These are phyloP conservation scores for Molorchus minor DNA, from an alignment of 2,888 invertebrate genomes.

Conservation along the genomic window DNA sequence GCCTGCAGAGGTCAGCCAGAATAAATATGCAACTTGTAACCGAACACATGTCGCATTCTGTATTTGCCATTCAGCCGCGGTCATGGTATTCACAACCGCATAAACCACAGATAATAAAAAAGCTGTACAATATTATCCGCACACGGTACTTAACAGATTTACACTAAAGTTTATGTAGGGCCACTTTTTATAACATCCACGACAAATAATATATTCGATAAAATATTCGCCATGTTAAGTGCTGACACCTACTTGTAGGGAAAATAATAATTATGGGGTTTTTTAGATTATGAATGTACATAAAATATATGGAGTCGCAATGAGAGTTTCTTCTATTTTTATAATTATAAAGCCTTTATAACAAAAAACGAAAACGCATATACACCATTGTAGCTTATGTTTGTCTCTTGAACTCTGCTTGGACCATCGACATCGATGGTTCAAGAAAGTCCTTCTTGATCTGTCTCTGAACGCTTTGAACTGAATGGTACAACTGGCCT, in stretches of 20 bases:
- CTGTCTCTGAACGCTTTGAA: too few species aligned
- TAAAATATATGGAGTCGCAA: conserved; percentile 6
- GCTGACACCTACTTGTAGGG: conserved; percentile 7
- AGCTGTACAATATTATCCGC: conserved; percentile 28
- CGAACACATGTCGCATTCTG: conserved; percentile 34
- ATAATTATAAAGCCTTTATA: too few species aligned
- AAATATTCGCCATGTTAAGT: conserved; percentile 15
- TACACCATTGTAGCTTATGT: too few species aligned
- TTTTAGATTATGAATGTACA: conserved; percentile 5
- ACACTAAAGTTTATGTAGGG: conserved; percentile 25
- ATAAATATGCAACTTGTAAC: conserved; percentile 35
- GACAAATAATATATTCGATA: conserved; percentile 15
- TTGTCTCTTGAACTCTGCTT: too few species aligned
- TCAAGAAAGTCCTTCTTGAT: too few species aligned
- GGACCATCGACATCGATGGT: too few species aligned
- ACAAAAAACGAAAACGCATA: too few species aligned
- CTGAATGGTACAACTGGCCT: too few species aligned
- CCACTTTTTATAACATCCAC: conserved; percentile 17
- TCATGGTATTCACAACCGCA: conserved; percentile 19
- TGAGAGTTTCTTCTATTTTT: too few species aligned
- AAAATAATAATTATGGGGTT: conserved; percentile 5
- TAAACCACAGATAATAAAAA: conserved; percentile 24
- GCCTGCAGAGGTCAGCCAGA: conserved; percentile 36
- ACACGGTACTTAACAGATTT: conserved; percentile 25
- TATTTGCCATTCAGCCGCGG: conserved; percentile 28